Evolutionary conservation across 2,797 vertebrate genomes (phyloP), one percentile per base, ranked within the genome.

Genomic region (Petrocephalus schoutedeni): DNA sequence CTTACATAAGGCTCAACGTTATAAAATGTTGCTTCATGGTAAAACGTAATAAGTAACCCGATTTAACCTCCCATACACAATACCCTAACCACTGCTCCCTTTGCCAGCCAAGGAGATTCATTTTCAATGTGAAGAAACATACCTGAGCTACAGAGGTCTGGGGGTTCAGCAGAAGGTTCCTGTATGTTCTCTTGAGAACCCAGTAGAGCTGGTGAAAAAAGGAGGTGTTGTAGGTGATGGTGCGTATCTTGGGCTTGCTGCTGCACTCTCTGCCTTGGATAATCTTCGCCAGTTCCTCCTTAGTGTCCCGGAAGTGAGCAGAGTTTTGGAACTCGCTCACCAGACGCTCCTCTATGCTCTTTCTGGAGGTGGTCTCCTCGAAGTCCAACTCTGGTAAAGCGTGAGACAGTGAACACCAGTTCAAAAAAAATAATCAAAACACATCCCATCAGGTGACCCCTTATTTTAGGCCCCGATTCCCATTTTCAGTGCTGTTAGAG

Each of bases 191-290:
- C 74, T 87, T 96, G 0, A 96, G 93, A 88, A 99, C 95, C 97
- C 97, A 99, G 21, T 89, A 93, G 10, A 99, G 93, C 93, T 99
- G 98, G 85, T 97, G 97, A 56, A 94, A 91, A 93, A 98, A 99
- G 54, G 97, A 95, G 80, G 93, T 97, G 91, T 96, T 94, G 88
- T 99, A 98, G 0, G 95, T 95, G 90, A 96, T 92, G 87, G 94
- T 93, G 64, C 71, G 93, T 86, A 94, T 92, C 64, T 90, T 19
- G 0, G 87, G 54, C 23, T 36, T 91, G 2, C 59, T 90, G 64
- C 91, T 91, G 87, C 89, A 93, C 28, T 91, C 92, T 67, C 93
- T 93, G 32, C 91, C 92, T 21, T 58, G 67, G 41, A 93, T 85
- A 36, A 98, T 92, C 36, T 87, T 92, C n/a, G 96, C 93, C 89